Base-by-base conservation (phyloP, 2,113 vertebrate genomes). In the Parotia lawesii region DNA sequence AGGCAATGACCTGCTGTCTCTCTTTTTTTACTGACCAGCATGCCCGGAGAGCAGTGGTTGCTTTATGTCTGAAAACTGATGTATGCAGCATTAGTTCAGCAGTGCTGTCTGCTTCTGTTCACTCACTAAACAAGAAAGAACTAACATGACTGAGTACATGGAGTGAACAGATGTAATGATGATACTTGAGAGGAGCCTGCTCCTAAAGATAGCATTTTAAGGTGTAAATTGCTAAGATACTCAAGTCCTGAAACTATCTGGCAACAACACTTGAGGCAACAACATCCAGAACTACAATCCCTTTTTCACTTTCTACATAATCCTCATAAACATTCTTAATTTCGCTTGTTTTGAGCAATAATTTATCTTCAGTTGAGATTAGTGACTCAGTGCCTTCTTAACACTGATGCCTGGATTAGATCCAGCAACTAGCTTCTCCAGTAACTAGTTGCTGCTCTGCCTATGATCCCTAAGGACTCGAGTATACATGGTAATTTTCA, bases 151-250 rank as follows among this genome's bases (percentile, higher is more conserved):
- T 62, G 45, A 81, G 51, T 44, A 50, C 38, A 54, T 17, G 15
- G 47, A 91, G 22, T 64, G 15, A 58, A 74, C 18, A 64, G 77
- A 7, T 12, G 76, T 75, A 67, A 74, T 40, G 33, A 28, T 62
- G 51, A 77, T 66, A 75, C 35, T 80, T 70, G 69, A 89, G 42
- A 87, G 69, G 35, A 84, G 27, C 18, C 81, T 42, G 51, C 21
- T 84, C 25, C 22, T 76, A 91, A 91, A 85, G 93, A 71, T 25
- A 89, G 84, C 53, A 87, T 89, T 94, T 70, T 90, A 86, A 96
- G 64, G 45, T 12, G 11, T 70, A 88, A 90, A 50, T 69, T 89
- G 47, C 65, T 92, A 77, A 90, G 65, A 85, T 44, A 47, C 40
- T 81, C 29, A 81, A 81, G 69, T 81, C 57, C 57, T 44, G 38